Conservation (phyloP, 2,113 vertebrate genomes). For the Haliaeetus leucogaster region DNA sequence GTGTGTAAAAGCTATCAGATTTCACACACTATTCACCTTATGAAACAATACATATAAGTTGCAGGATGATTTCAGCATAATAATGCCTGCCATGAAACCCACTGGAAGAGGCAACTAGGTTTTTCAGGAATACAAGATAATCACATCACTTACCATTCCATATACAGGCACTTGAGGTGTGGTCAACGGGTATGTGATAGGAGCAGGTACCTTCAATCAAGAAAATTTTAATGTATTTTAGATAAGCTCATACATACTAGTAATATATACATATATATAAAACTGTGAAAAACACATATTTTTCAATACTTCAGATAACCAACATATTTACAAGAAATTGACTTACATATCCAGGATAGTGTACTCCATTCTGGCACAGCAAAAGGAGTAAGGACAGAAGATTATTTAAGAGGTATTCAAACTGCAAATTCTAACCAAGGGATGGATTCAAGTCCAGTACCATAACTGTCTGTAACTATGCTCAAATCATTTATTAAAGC, state of each 20-base stretch:
- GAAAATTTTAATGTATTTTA: neutral
- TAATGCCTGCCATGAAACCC: neutral
- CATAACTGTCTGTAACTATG: neutral
- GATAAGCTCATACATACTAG: neutral
- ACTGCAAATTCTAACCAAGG: neutral
- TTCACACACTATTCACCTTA: neutral
- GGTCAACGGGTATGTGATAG: conserved; percentile 84
- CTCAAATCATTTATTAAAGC: neutral
- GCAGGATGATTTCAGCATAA: neutral
- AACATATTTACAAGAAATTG: conserved; percentile 31
- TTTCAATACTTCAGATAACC: neutral
- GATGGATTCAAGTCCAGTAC: neutral
- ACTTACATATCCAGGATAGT: conserved; percentile 90
- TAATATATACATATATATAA: neutral
- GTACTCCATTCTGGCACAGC: conserved; percentile 84
- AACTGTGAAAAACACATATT: neutral
- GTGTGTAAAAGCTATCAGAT: neutral
- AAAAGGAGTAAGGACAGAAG: conserved; percentile 68
- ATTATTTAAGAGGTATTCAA: conserved; percentile 5
- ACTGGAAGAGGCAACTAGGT: neutral
- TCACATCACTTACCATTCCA: conserved; percentile 82
- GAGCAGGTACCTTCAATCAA: conserved; percentile 77
- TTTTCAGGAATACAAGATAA: neutral
- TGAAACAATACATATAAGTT: neutral
- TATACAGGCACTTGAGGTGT: conserved; percentile 92